These are phyloP conservation scores for Philypnodon macrostomus DNA, from an alignment of 2,797 vertebrate species.

Conservation along the genomic window DNA sequence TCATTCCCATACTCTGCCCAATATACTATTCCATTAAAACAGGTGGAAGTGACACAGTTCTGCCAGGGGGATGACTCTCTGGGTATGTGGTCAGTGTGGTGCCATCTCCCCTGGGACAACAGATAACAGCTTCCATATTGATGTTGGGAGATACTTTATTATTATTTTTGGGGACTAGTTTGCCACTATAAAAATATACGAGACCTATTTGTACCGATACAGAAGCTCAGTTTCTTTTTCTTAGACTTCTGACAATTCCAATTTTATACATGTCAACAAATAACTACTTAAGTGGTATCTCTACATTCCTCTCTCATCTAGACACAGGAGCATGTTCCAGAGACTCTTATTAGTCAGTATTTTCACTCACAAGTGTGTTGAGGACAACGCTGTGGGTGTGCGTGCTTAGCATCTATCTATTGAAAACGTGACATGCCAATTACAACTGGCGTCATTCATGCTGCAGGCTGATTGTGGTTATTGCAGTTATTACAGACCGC, in stretches of 20 bases:
- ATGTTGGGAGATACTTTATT: constrained; percentile 20
- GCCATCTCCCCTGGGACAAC: constrained; percentile 36
- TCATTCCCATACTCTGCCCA: constrained; percentile 68
- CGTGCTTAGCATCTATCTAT: constrained; percentile 36
- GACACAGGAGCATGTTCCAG: constrained; percentile 27
- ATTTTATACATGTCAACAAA: constrained; percentile 57
- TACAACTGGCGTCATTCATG: constrained; percentile 50
- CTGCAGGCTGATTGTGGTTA: constrained; percentile 54
- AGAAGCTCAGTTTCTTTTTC: constrained; percentile 9
- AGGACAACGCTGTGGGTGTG: constrained; percentile 27
- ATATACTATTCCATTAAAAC: constrained; percentile 76
- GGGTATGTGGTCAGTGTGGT: constrained; percentile 47
- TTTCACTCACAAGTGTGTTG: constrained; percentile 30
- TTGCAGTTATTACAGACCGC: constrained; percentile 57
- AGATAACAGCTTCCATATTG: constrained; percentile 19
- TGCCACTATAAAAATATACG: constrained; percentile 17
- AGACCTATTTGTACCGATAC: constrained; percentile 5
- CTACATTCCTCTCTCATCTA: constrained; percentile 52
- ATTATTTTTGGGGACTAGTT: constrained; percentile 10
- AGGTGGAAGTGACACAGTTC: constrained; percentile 76
- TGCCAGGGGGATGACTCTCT: constrained; percentile 66
- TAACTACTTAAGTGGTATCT: constrained; percentile 58
- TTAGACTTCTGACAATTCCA: too few species aligned
- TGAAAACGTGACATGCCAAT: constrained; percentile 60
- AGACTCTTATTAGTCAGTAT: constrained; percentile 12